Evolutionary conservation across 1,140 invertebrate species (phyloP).

Genomic region (Sycophila sp.): DNA sequence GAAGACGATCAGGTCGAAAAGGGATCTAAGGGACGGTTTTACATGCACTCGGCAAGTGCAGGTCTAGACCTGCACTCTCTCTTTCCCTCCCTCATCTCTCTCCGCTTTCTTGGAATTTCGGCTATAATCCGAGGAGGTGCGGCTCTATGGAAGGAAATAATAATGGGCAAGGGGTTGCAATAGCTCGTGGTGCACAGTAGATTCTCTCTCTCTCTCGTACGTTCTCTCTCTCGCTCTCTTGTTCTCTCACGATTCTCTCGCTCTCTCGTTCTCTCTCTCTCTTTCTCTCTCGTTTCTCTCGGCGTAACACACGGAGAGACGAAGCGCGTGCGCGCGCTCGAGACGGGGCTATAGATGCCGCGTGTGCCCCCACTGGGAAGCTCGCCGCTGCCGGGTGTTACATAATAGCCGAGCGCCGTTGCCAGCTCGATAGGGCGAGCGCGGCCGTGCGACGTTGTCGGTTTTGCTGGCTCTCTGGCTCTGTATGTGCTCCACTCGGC

Average conservation of each 20-base stretch:
- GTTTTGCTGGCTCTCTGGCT: slow-evolving; percentile 33
- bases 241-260: too few species aligned
- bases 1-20: too few species aligned
- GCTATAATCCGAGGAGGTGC: slow-evolving; percentile 41
- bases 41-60: too few species aligned
- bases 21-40: too few species aligned
- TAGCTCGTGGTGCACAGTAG: slow-evolving; percentile 53
- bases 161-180: slow-evolving; percentile 56
- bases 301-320: slow-evolving; percentile 40
- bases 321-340: slow-evolving; percentile 17
- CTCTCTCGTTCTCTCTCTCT: too few species aligned
- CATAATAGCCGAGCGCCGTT: slow-evolving; percentile 58
- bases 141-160: slow-evolving; percentile 40
- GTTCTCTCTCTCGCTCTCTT: slow-evolving; percentile 31
- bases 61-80: too few species aligned
- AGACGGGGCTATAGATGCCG: slow-evolving; percentile 25
- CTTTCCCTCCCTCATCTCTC: too few species aligned
- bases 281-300: slow-evolving; percentile 30
- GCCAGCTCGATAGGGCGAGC: slow-evolving; percentile 38
- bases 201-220: neutral
- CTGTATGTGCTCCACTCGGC: neutral
- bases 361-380: slow-evolving; percentile 46
- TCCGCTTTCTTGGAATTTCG: slow-evolving; percentile 43
- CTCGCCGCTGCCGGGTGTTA: slow-evolving; percentile 61
- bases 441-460: slow-evolving; percentile 56